These are phyloP conservation scores for Betta splendens DNA, from an alignment of 2,797 vertebrate genomes.

Conservation along the genomic window DNA sequence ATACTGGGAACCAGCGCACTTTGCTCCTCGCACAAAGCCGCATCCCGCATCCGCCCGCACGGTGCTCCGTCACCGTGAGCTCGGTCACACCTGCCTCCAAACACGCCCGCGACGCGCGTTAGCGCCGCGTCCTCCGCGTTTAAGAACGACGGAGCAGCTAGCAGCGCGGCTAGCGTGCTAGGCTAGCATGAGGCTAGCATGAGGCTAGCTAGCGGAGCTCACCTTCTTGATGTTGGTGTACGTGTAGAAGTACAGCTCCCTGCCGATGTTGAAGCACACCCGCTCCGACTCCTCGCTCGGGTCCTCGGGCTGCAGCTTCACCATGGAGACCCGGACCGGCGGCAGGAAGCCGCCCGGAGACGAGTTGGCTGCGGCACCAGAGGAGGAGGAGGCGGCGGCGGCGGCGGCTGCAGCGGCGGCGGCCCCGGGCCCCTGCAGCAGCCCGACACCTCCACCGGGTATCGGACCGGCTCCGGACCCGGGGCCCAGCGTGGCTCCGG, in stretches of 20 bases:
- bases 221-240: constrained; percentile 92
- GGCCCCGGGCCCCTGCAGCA: constrained; percentile 83
- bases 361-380: constrained; percentile 77
- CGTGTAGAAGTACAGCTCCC: constrained; percentile 92
- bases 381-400: constrained; percentile 69
- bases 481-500: constrained; percentile 77
- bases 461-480: constrained; percentile 75
- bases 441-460: constrained; percentile 79
- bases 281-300: constrained; percentile 87
- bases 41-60: too few relatives aligned
- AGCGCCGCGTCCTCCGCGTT: too few relatives aligned
- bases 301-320: constrained; percentile 88
- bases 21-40: too few relatives aligned
- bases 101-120: too few relatives aligned
- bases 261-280: constrained; percentile 92
- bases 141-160: too few relatives aligned
- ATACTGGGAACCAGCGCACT: too few relatives aligned
- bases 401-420: constrained; percentile 63
- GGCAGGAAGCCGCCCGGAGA: constrained; percentile 85
- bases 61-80: too few relatives aligned
- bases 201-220: constrained; percentile 60
- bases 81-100: too few relatives aligned
- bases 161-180: constrained; percentile 45
- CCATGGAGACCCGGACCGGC: constrained; percentile 89
- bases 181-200: too few relatives aligned